Evolutionary conservation across 2,888 invertebrate genomes (phyloP).

Genomic region (Adelphocoris suturalis): DNA sequence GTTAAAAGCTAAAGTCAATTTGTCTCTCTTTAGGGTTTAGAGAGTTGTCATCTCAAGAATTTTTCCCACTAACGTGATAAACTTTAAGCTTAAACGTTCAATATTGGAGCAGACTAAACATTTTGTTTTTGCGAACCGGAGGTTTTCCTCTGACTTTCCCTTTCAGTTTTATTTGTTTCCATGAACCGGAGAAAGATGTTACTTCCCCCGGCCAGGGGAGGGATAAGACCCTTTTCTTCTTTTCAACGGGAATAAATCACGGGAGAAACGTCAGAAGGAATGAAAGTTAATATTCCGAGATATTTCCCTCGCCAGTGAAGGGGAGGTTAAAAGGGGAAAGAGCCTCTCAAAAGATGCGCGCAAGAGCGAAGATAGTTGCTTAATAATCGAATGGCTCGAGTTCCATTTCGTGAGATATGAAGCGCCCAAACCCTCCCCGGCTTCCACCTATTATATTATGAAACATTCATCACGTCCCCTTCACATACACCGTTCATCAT

Average conservation of each 20-base stretch:
- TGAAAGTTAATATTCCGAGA: conserved; percentile 50
- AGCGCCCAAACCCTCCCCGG: neutral
- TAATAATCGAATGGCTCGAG: conserved; percentile 61
- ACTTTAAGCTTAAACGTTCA: too few species aligned
- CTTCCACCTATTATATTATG: conserved; percentile 41
- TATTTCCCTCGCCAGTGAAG: neutral
- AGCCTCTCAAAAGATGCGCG: conserved; percentile 34
- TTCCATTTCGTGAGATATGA: conserved; percentile 57
- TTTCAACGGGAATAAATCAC: conserved; percentile 49
- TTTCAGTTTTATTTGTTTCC: conserved; percentile 10
- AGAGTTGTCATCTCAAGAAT: too few species aligned
- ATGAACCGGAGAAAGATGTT: neutral
- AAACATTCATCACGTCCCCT: conserved; percentile 58
- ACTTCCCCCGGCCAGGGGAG: neutral
- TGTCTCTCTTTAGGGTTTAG: too few species aligned
- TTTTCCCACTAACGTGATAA: too few species aligned
- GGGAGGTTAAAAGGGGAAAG: neutral
- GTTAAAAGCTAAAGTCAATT: too few species aligned
- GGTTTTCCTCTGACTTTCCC: neutral
- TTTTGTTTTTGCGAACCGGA: neutral
- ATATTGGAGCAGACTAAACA: too few species aligned
- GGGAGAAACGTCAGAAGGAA: conserved; percentile 47
- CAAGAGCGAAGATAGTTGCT: conserved; percentile 46
- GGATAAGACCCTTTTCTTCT: neutral
- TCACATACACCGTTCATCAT: conserved; percentile 54